Evolutionary conservation across 2,888 invertebrate genomes (phyloP).

Genomic region (Phyllotreta striolata): DNA sequence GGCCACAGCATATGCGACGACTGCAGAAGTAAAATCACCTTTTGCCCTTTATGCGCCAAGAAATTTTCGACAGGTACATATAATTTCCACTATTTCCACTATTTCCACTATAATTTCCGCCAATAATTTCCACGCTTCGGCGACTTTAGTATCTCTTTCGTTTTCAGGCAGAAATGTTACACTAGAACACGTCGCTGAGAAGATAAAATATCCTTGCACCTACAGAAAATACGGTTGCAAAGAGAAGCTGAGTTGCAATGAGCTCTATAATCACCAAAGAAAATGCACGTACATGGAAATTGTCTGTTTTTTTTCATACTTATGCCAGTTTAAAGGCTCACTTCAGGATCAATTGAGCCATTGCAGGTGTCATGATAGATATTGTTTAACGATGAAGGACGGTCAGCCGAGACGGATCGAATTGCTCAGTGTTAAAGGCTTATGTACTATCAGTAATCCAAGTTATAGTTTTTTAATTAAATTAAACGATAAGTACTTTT

Average conservation of each 20-base stretch:
- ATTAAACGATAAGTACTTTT: conserved; percentile 9
- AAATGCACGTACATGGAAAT: neutral
- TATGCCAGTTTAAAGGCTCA: neutral
- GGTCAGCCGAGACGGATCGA: no score
- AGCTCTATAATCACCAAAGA: conserved; percentile 2
- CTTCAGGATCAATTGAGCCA: conserved; percentile 2
- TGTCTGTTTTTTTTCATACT: neutral
- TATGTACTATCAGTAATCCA: no score
- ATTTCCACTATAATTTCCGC: neutral
- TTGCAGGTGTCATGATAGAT: neutral
- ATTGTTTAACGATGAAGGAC: neutral
- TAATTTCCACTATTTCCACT: neutral
- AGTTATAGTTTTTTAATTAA: neutral
- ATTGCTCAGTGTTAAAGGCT: no score
- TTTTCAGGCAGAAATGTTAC: conserved; percentile 11
- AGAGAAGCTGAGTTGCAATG: neutral
- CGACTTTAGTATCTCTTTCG: neutral
- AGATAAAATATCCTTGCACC: conserved; percentile 16
- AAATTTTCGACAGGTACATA: conserved; percentile 7
- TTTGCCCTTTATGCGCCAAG: conserved; percentile 13
- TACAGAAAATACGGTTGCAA: conserved; percentile 1
- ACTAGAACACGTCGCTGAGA: neutral
- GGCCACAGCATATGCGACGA: conserved; percentile 18
- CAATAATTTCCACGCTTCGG: neutral
- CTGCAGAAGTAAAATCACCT: conserved; percentile 9